These are phyloP conservation scores for Brachyistius frenatus DNA, from an alignment of 2,113 vertebrate species.

Conservation along the genomic window DNA sequence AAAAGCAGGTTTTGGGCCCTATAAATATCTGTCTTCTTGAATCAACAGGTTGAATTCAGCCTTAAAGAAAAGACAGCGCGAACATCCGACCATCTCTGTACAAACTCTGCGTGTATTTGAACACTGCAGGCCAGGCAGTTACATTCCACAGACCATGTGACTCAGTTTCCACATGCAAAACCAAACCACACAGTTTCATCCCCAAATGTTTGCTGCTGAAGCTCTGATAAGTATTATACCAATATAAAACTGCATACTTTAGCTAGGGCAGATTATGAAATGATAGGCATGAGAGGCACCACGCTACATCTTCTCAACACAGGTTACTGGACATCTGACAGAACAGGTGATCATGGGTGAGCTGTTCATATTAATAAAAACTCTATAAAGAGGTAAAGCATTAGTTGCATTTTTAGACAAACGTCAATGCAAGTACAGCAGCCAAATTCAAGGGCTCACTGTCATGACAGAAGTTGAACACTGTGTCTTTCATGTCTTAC, in stretches of 20 bases:
- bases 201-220: neutral
- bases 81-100: neutral
- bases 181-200: slow-evolving; percentile 34
- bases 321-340: neutral
- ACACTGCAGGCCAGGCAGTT: slow-evolving; percentile 21
- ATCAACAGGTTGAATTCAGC: slow-evolving; percentile 55
- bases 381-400: too few relatives aligned
- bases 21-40: slow-evolving; percentile 31
- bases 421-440: too few relatives aligned
- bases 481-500: too few relatives aligned
- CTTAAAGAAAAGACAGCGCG: slow-evolving; percentile 11
- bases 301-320: neutral
- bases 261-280: too few relatives aligned
- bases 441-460: too few relatives aligned
- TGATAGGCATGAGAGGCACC: too few relatives aligned
- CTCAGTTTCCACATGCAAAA: slow-evolving; percentile 39
- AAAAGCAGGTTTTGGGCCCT: slow-evolving; percentile 21
- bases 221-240: neutral
- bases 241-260: neutral
- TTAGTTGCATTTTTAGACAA: neutral
- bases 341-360: neutral
- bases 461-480: too few relatives aligned
- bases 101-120: slow-evolving; percentile 27
- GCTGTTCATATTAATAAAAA: neutral
- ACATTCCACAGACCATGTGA: slow-evolving; percentile 61